Base-by-base conservation (phyloP, 2,888 invertebrate species). In the Andrena dorsata region DNA sequence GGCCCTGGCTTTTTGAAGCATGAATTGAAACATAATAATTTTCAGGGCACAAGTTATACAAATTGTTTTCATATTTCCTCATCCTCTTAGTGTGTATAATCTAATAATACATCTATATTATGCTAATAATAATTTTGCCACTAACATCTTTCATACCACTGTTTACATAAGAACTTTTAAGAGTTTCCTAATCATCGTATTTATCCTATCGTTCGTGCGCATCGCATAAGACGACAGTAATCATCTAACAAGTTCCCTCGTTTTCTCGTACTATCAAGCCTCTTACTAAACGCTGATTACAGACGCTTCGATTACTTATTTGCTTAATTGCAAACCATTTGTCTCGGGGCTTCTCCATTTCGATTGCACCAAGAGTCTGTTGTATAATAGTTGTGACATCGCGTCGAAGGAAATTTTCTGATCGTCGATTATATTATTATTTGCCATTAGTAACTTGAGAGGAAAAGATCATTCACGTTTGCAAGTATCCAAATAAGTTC, bases 371-470 rank as follows among this genome's bases (percentile, higher is more conserved):
- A 13, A 47, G 26, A 20, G n/a, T 13, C 5, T 3, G 68, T 63
- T 35, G 56, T 13, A 35, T n/a, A 73, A 64, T 10, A 41, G 51
- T 81, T 81, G 51, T 58, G 73, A 80, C 73, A 80, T 28, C 64
- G 20, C 10, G n/a, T 30, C 26, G 58, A 69, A 13, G 56, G 35
- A 56, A 64, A 60, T 60, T 69, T 49, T 58, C 64, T 58, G 13
- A 35, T 49, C 47, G 63, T 32, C 68, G 47, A 63, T 51, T 23
- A 63, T 49, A 64, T 64, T 56, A 51, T 35, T 28, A 68, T 56
- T 63, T 64, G 28, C 51, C 51, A 66, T 63, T 49, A 47, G 26
- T 32, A 41, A 56, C 41, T 1, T 53, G 4, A 3, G 8, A 53
- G 13, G 8, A 13, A 68, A 30, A 13, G 10, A 6, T 32, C 47